phyloP scores from a whole-genome alignment of 2,888 invertebrate genomes.

The Cheilosia vulpina region DNA sequence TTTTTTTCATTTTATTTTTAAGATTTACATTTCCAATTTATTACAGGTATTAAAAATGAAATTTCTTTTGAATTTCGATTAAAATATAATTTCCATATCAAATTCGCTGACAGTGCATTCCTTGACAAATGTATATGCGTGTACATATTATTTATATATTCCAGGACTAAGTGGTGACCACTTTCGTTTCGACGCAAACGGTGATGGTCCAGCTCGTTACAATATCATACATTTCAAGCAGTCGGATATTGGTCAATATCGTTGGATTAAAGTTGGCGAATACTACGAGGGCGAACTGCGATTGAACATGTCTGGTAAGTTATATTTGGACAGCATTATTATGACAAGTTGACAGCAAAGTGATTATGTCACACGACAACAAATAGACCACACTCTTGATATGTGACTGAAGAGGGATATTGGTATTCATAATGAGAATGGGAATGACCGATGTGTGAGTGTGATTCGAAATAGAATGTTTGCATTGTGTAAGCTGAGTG shows the following conservation, averaged over 20 bases:
- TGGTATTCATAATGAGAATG: conserved; percentile 32
- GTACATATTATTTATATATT: background rate
- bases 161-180: conserved; percentile 94
- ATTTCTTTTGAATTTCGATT: no score
- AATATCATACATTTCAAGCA: conserved; percentile 98
- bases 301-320: conserved; percentile 91
- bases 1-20: no score
- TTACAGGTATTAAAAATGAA: no score
- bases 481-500: conserved; percentile 7
- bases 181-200: conserved; percentile 94
- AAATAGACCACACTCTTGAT: conserved; percentile 23
- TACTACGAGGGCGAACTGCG: conserved; percentile 92
- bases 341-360: conserved; percentile 41
- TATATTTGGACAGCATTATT: conserved; percentile 15
- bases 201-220: conserved; percentile 97
- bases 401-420: conserved; percentile 20
- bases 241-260: conserved; percentile 88
- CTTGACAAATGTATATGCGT: background rate
- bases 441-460: background rate
- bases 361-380: conserved; percentile 28
- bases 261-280: conserved; percentile 94
- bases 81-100: no score
- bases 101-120: no score
- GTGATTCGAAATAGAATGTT: background rate
- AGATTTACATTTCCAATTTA: no score